Evolutionary conservation across 2,113 vertebrate species (phyloP), one percentile per base, ranked within the genome.

Genomic region (Castor canadensis): DNA sequence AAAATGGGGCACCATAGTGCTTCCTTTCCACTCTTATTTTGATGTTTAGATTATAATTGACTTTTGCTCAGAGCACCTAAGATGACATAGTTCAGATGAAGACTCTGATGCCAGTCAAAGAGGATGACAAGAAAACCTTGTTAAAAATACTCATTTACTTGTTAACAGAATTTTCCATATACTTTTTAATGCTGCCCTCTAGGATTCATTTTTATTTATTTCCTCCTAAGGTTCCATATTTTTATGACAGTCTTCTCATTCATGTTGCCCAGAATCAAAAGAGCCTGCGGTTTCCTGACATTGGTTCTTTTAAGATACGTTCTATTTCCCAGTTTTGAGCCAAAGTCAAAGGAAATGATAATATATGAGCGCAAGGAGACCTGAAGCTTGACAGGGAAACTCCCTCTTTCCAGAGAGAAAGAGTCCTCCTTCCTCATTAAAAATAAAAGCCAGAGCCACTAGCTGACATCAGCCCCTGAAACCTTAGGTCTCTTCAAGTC

Each of bases 201-300:
- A 97, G 97, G 95, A 96, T 79, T 88, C 94, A 90, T 90, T 97
- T 96, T 96, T 95, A 97, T 96, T 89, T 96, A 97, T 96, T 97
- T 96, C 87, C 67, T 95, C 66, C 87, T 47, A 67, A 93, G 79
- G 19, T 96, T 94, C 90, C 64, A 24, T 79, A 91, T 86, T 93
- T 87, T 96, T 94, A 94, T 96, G 87, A 96, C 93, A 94, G 49
- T 91, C 52, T 92, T 96, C 95, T 97, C 75, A 97, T 96, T 97
- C 90, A 95, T 89, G 94, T 93, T 97, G 81, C 67, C 94, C 94
- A 64, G 94, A 96, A 95, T 95, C 19, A 71, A 96, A 96, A 97
- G 52, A 94, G 93, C 96, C 95, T 79, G 90, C 19, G 77, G 92
- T 95, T 89, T 96, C 87, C 93, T 95, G 92, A 93, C 87, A 64